Base-by-base conservation (phyloP, 2,113 vertebrate species). In the Lates calcarifer region DNA sequence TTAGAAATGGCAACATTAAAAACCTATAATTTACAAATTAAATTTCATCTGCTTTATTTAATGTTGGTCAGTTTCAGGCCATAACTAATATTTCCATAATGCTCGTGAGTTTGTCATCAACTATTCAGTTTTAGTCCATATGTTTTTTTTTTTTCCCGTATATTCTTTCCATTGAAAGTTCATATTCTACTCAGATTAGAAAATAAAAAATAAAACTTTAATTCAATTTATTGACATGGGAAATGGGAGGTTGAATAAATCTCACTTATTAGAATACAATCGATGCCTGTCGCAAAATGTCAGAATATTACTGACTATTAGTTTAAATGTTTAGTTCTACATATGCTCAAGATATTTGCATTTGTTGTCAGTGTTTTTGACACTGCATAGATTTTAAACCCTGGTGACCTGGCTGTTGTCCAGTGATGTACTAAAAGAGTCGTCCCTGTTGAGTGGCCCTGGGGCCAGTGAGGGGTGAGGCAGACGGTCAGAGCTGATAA, bases 401-500 rank as follows among this genome's bases (percentile, higher is more conserved):
- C n/a, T 39, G 4, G 1, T 45, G 14, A 8, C 24, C 2, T 58
- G 18, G 13, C 55, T 45, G 29, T 41, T 70, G 67, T 39, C 20
- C 60, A 20, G 35, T 56, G 29, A 62, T 72, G 24, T 14, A 43
- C 14, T 47, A 15, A 62, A 17, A 65, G 67, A 41, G 24, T 26
- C 22, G 63, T 37, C 18, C 66, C 49, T 20, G 26, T 22, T 41
- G 26, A 63, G 35, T 56, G 58, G 28, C 43, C 14, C 24, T 20
- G 39, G 65, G 22, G 45, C 56, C 6, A 14, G 6, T 58, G 49
- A 56, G 28, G 39, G 18, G 6, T 58, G 49, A 56, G 28, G 39
- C 75, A n/a, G 31, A 37, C 6, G 3, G 18, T 67, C 53, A 60
- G 26, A 29, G 53, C 70, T 80, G 62, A 56, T 65, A 81, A 58